A percentile compares a stretch with the other conserved stretches of the same genome.
phyloP scores from a whole-genome alignment of 2,888 invertebrate genomes.

The Papilio demoleus region DNA sequence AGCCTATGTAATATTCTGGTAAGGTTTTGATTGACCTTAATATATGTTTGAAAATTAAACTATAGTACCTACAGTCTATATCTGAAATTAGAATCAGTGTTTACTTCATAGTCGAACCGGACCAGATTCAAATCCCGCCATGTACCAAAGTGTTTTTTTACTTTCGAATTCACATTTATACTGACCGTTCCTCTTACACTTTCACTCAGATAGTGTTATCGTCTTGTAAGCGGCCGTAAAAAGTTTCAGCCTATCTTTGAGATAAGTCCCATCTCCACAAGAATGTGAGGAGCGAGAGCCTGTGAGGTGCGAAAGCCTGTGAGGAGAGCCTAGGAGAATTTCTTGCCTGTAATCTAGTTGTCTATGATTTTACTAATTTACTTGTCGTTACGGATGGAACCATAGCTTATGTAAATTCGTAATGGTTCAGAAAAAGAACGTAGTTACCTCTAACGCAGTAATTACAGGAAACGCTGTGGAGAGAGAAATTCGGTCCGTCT shows the following conservation, averaged over 20 bases:
- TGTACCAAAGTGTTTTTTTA: too few relatives aligned
- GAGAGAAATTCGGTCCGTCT: constrained; percentile 25
- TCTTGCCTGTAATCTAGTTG: neutral
- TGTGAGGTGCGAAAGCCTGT: too few relatives aligned
- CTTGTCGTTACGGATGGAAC: neutral
- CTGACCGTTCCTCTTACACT: too few relatives aligned
- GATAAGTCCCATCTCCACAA: too few relatives aligned
- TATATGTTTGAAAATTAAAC: neutral
- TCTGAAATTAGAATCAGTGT: neutral
- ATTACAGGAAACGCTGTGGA: constrained; percentile 28
- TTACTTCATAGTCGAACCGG: too few relatives aligned
- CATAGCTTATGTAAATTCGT: neutral
- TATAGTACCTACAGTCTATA: neutral
- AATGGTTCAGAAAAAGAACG: neutral
- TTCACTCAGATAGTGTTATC: too few relatives aligned
- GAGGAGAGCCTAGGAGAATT: too few relatives aligned
- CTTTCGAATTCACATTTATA: too few relatives aligned
- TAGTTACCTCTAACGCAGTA: constrained; percentile 23
- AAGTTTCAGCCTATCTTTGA: too few relatives aligned
- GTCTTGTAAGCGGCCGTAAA: too few relatives aligned
- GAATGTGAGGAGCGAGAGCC: too few relatives aligned
- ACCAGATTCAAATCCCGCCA: too few relatives aligned
- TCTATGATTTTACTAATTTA: neutral
- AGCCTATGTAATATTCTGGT: neutral
- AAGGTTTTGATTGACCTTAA: neutral